phyloP scores from a whole-genome alignment of 2,797 vertebrate species.

The Carcharodon carcharias region DNA sequence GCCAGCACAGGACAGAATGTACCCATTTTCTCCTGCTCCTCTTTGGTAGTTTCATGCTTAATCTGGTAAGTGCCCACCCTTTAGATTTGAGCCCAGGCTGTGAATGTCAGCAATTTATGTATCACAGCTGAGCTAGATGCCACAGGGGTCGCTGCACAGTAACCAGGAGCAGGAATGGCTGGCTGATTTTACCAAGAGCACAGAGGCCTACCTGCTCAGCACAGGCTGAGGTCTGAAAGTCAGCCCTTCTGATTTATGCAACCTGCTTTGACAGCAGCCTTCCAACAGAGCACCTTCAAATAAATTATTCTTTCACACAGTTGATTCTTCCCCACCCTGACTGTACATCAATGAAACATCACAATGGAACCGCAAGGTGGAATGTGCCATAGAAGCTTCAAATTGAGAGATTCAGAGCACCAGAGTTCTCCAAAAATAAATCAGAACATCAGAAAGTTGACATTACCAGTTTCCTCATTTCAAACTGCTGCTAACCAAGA shows the following conservation, averaged over 20 bases:
- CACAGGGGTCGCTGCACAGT: neutral
- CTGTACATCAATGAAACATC: neutral
- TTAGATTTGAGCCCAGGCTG: neutral
- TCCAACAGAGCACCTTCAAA: neutral
- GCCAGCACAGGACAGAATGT: neutral
- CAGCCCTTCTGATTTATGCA: neutral
- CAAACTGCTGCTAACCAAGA: neutral
- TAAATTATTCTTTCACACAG: neutral
- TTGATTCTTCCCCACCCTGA: neutral
- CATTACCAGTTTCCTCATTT: neutral
- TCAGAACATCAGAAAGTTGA: neutral
- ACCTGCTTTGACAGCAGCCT: neutral
- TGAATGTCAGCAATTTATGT: neutral
- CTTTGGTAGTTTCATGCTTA: neutral
- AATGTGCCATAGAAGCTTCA: neutral
- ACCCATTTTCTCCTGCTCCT: neutral
- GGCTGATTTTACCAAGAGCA: neutral
- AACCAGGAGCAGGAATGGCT: neutral
- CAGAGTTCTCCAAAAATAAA: neutral
- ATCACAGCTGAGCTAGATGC: neutral
- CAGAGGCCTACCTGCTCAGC: too few relatives aligned
- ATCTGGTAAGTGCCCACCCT: neutral
- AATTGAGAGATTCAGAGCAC: neutral
- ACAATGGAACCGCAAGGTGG: neutral
- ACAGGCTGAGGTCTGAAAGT: neutral